phyloP scores from a whole-genome alignment of 1,140 invertebrate species.

The Scaptomyza montana region DNA sequence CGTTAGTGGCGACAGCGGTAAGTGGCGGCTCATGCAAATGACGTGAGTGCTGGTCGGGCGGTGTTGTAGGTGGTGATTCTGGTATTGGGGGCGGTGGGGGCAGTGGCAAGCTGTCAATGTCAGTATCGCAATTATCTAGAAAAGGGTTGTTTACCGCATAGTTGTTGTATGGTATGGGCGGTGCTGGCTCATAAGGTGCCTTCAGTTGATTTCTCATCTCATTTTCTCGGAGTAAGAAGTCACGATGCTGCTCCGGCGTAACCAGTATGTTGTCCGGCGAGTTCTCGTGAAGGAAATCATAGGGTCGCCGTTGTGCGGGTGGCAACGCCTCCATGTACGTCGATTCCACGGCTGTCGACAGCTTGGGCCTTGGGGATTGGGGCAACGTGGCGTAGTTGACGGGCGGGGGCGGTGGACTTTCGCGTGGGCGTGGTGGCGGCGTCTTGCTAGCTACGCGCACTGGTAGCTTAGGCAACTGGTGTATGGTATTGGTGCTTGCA shows the following conservation, averaged over 20 bases:
- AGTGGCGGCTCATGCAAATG: slow-evolving; percentile 76
- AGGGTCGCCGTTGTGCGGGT: slow-evolving; percentile 58
- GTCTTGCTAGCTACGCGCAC: slow-evolving; percentile 44
- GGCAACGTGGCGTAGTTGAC: slow-evolving; percentile 75
- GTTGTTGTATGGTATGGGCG: slow-evolving; percentile 63
- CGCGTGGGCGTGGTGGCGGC: slow-evolving; percentile 49
- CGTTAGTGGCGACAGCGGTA: slow-evolving; percentile 73
- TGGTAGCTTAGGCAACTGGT: slow-evolving; percentile 65
- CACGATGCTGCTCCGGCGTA: slow-evolving; percentile 76
- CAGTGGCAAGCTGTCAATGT: slow-evolving; percentile 78
- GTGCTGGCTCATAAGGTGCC: slow-evolving; percentile 69
- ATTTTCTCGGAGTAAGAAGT: slow-evolving; percentile 78
- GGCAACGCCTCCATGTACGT: slow-evolving; percentile 74
- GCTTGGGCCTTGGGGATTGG: slow-evolving; percentile 61
- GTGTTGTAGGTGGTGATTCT: slow-evolving; percentile 19
- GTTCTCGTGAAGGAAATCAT: slow-evolving; percentile 80
- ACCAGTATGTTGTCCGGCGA: slow-evolving; percentile 80
- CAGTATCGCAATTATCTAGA: slow-evolving; percentile 75
- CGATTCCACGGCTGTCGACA: slow-evolving; percentile 49
- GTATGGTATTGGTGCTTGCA: slow-evolving; percentile 76
- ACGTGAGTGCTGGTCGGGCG: slow-evolving; percentile 35
- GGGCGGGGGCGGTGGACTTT: slow-evolving; percentile 80
- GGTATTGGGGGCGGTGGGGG: slow-evolving; percentile 64
- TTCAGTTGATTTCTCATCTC: slow-evolving; percentile 78
- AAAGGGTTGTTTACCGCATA: slow-evolving; percentile 82